Evolutionary conservation across 35 echinoderm and acorn worm species (phyloP).

Genomic region (Strongylocentrotus purpuratus): DNA sequence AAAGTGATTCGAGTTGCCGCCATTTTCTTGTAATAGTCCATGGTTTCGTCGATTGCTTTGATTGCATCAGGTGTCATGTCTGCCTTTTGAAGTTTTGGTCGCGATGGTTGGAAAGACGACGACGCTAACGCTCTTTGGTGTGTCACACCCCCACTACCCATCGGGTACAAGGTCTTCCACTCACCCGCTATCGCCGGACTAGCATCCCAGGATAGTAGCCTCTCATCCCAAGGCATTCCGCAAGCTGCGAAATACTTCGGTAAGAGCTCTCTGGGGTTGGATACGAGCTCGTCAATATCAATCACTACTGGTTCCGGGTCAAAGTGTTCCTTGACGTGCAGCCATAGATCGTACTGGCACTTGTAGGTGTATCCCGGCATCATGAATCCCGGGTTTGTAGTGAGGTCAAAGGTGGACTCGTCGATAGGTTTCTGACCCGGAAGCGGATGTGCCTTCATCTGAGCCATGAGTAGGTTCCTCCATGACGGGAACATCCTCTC

Average conservation of each 20-base stretch:
- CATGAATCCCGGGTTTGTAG: constrained; percentile 8
- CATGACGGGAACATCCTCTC: constrained; percentile 58
- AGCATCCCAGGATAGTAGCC: constrained; percentile 30
- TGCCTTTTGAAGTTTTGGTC: not conserved
- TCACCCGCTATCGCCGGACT: constrained; percentile 1
- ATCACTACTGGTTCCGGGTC: constrained; percentile 58
- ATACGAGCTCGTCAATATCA: constrained; percentile 53
- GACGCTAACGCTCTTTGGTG: not conserved
- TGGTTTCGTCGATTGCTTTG: constrained; percentile 45
- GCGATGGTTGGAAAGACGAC: not conserved
- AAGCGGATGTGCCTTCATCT: not conserved
- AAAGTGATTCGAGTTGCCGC: constrained; percentile 30
- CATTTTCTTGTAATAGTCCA: constrained; percentile 38
- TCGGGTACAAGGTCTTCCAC: constrained; percentile 43
- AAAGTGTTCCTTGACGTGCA: constrained; percentile 41
- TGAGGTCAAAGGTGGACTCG: not conserved
- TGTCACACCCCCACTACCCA: not conserved
- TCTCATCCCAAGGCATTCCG: constrained; percentile 62
- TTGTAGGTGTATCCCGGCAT: constrained; percentile 49
- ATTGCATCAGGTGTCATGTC: constrained; percentile 41
- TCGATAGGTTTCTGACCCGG: constrained; percentile 19
- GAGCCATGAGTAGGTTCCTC: constrained; percentile 32
- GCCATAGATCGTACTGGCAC: constrained; percentile 61
- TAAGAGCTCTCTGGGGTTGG: constrained; percentile 43
- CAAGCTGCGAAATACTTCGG: constrained; percentile 67